Base-by-base conservation (phyloP, 2,888 invertebrate genomes). In the Orthosia gracilis region DNA sequence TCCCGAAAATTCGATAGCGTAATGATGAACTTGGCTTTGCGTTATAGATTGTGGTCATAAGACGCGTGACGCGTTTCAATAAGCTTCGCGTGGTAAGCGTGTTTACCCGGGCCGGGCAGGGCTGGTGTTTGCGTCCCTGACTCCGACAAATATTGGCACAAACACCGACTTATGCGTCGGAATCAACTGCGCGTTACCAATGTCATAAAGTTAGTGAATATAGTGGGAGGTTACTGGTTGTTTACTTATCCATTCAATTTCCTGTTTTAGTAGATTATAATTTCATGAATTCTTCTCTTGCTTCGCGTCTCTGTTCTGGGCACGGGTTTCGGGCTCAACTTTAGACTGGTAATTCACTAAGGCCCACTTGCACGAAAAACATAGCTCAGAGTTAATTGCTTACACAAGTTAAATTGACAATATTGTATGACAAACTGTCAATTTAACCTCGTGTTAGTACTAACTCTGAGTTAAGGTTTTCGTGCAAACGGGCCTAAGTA, bases 141-240 rank as follows among this genome's bases (percentile, higher is more conserved):
- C 88, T 84, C 90, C 82, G 87, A 85, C 93, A 92, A 94, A 94
- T 94, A 94, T 94, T 95, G 93, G 93, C 93, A 88, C 88, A 89
- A 91, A 92, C 91, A 90, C 86, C 88, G 87, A 90, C 91, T 89
- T 90, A 90, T 89, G 90, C 88, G 88, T 85, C 86, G 86, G 87
- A 89, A 89, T 90, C 89, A 89, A 91, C 90, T 89, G 88, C 87
- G 86, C 85, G 58, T 65, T 72, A 83, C 79, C 79, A 84, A 86
- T 85, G 85, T 50, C 72, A 64, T 71, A 57, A 73, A 72, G 58
- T 69, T 63, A 77, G 23, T 26, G 50, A 69, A 45, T 49, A 61
- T 59, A 80, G 52, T 49, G 17, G 68, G 55, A 26, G 23, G 21
- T 65, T 64, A 58, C 47, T 54, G 26, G 18, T 50, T 80, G 31